These are phyloP conservation scores for Neoarius graeffei DNA, from an alignment of 2,113 vertebrate species.

Conservation along the genomic window DNA sequence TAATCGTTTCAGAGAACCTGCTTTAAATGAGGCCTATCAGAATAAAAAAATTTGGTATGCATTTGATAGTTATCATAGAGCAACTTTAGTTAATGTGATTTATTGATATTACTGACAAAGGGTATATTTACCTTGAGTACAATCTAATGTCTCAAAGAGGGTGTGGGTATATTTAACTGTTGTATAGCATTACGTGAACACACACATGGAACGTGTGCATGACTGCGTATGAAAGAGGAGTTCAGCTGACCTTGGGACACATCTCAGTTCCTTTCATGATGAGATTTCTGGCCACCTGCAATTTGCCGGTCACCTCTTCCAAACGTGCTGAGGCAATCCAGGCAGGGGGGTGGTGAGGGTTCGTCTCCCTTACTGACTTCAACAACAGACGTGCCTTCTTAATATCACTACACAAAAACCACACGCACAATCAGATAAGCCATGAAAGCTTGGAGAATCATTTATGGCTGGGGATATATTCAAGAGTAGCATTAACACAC, in stretches of 20 bases:
- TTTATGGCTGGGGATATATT: background rate
- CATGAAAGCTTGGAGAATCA: background rate
- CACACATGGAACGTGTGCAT: background rate
- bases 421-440: slow-evolving; percentile 9
- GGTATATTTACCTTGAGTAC: background rate
- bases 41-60: background rate
- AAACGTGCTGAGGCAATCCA: slow-evolving; percentile 97
- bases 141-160: background rate
- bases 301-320: slow-evolving; percentile 96
- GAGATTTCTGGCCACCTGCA: slow-evolving; percentile 94
- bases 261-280: slow-evolving; percentile 99
- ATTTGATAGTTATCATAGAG: background rate
- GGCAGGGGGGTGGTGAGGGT: slow-evolving; percentile 95
- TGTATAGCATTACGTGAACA: background rate
- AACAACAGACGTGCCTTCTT: slow-evolving; percentile 95
- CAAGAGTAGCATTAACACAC: too few species aligned
- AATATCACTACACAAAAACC: slow-evolving; percentile 81
- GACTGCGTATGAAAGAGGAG: background rate
- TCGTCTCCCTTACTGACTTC: slow-evolving; percentile 97
- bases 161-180: background rate
- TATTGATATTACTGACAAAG: background rate
- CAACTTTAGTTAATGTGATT: background rate
- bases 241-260: slow-evolving; percentile 91
- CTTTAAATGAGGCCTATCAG: background rate
- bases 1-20: background rate